Evolutionary conservation across 2,797 vertebrate genomes (phyloP).

Genomic region (Sebastes nivosus): DNA sequence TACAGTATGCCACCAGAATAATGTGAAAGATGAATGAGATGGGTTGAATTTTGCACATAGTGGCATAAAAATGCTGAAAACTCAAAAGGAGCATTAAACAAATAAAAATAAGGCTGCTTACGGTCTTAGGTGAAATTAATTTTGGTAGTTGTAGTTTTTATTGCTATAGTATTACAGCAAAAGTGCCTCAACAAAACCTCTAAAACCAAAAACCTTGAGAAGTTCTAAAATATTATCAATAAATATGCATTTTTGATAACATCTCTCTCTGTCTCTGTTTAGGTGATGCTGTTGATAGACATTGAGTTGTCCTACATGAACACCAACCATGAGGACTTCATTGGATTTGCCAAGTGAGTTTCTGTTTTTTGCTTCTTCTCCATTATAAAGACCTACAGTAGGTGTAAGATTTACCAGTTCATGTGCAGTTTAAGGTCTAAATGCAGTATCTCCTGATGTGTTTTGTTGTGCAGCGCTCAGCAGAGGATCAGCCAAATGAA

Average conservation of each 20-base stretch:
- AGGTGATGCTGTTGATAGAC: conserved; percentile 98
- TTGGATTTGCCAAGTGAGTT: conserved; percentile 98
- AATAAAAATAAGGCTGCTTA: no score
- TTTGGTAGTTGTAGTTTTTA: background rate
- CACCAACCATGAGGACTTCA: conserved; percentile 99
- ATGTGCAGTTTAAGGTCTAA: background rate
- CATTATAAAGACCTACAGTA: background rate
- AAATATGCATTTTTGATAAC: background rate
- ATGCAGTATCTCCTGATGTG: background rate
- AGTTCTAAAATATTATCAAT: background rate
- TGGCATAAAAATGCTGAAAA: background rate
- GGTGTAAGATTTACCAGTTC: background rate
- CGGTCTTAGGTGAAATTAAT: no score
- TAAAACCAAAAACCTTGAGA: background rate
- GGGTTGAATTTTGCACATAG: background rate
- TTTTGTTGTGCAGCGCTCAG: conserved; percentile 87
- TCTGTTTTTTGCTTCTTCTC: background rate
- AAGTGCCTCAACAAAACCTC: background rate
- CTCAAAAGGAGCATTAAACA: background rate
- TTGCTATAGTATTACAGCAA: background rate
- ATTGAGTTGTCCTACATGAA: conserved; percentile 99
- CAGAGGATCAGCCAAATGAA: conserved; percentile 95
- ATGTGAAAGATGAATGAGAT: background rate
- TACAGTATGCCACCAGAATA: background rate
- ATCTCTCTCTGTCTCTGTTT: background rate